Conservation (phyloP, 2,888 invertebrate genomes). For the Apodemia duryi region DNA sequence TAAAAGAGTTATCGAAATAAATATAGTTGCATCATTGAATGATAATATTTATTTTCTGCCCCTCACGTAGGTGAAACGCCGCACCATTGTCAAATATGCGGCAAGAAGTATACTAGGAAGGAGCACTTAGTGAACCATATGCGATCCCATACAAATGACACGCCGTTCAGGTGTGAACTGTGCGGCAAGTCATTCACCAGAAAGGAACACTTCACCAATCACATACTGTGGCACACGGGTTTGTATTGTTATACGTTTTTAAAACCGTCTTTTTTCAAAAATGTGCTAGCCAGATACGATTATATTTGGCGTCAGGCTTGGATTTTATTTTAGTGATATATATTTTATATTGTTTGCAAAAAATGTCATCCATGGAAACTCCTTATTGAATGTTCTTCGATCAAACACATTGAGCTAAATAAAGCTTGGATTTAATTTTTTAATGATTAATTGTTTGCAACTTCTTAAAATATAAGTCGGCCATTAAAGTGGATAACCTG, state of each 20-base stretch:
- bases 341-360: too few species aligned
- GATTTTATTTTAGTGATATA: slow-evolving; percentile 32
- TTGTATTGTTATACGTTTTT: slow-evolving; percentile 51
- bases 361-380: too few species aligned
- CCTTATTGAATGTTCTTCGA: too few species aligned
- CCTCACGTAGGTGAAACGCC: slow-evolving; percentile 87
- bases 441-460: too few species aligned
- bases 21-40: slow-evolving; percentile 78
- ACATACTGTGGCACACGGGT: slow-evolving; percentile 93
- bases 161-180: slow-evolving; percentile 91
- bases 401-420: too few species aligned
- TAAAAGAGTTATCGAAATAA: slow-evolving; percentile 19
- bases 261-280: slow-evolving; percentile 16
- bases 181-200: slow-evolving; percentile 93
- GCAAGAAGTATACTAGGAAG: slow-evolving; percentile 93
- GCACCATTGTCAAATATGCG: slow-evolving; percentile 92
- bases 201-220: slow-evolving; percentile 94
- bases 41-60: slow-evolving; percentile 73
- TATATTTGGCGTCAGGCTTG: slow-evolving; percentile 44
- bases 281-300: slow-evolving; percentile 25
- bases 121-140: slow-evolving; percentile 94
- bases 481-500: too few species aligned
- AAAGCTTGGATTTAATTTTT: too few species aligned
- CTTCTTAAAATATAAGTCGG: too few species aligned
- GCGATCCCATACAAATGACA: slow-evolving; percentile 93